Conservation (phyloP, 2,888 invertebrate genomes). For the Agrypnus murinus region DNA sequence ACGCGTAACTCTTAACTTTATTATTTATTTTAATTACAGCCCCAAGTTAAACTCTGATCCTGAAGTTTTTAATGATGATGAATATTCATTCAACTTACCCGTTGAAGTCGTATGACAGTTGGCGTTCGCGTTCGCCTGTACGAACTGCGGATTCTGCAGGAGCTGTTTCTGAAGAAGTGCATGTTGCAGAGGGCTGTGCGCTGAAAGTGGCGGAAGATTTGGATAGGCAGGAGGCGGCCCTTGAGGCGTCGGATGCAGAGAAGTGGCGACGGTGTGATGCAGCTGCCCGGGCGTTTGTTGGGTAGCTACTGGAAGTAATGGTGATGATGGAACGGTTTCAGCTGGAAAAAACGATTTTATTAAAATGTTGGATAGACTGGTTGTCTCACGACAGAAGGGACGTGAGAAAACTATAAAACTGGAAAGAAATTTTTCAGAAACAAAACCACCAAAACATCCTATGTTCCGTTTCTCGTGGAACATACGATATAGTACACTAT, state of each 20-base stretch:
- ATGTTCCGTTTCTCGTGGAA: too few species aligned
- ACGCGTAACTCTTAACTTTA: background rate
- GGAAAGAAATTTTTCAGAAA: background rate
- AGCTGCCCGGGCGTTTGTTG: conserved; percentile 57
- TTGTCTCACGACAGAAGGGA: too few species aligned
- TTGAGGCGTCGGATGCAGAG: conserved; percentile 66
- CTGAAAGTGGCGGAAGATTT: conserved; percentile 68
- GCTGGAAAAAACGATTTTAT: conserved; percentile 71
- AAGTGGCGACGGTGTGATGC: too few species aligned
- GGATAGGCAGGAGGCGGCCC: conserved; percentile 69
- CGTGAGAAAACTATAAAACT: background rate
- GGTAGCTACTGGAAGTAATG: conserved; percentile 66
- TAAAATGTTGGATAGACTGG: too few species aligned
- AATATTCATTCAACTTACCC: conserved; percentile 73
- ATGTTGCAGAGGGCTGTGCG: conserved; percentile 65
- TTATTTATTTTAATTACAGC: too few species aligned
- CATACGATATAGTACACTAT: too few species aligned
- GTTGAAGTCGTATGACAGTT: conserved; percentile 71
- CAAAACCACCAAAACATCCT: too few species aligned
- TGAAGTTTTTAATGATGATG: background rate
- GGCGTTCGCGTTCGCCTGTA: conserved; percentile 68
- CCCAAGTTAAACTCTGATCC: too few species aligned
- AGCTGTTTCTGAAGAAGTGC: conserved; percentile 74
- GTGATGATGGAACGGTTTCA: conserved; percentile 71
- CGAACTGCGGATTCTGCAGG: conserved; percentile 73